Percentiles rank a stretch among this genome's conserved stretches.
phyloP scores from a whole-genome alignment of 2,113 vertebrate species.

The Hyperopisus bebe region DNA sequence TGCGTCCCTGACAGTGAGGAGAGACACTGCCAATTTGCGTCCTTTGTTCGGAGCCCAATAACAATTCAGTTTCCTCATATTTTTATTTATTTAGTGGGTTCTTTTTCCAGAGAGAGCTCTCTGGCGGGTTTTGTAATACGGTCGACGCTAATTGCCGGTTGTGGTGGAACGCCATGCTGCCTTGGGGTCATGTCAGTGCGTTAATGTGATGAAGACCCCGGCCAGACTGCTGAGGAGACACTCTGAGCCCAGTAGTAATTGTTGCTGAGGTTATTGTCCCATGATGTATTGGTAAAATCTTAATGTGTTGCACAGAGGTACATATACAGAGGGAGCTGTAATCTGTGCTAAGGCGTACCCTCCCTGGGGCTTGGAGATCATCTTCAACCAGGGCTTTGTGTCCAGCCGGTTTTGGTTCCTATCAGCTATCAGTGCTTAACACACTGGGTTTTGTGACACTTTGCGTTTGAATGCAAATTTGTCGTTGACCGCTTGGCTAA shows the following conservation, averaged over 20 bases:
- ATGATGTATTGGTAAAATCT: neutral
- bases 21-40: neutral
- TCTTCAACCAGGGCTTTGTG: neutral
- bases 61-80: neutral
- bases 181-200: neutral
- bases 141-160: neutral
- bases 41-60: slow-evolving; percentile 4
- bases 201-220: neutral
- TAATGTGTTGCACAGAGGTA: neutral
- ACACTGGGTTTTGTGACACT: neutral
- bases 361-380: neutral
- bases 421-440: neutral
- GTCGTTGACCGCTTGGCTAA: neutral
- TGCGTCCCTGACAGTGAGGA: neutral
- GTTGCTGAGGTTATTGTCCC: neutral
- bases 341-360: neutral
- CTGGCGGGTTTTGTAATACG: neutral
- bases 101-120: neutral
- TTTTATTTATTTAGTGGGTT: neutral
- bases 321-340: neutral
- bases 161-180: neutral
- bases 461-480: neutral
- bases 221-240: neutral
- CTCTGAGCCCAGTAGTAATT: neutral
- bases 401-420: neutral